Evolutionary conservation across 2,797 vertebrate species (phyloP), one percentile per base, ranked within the genome.

Genomic region (Sternotherus odoratus): DNA sequence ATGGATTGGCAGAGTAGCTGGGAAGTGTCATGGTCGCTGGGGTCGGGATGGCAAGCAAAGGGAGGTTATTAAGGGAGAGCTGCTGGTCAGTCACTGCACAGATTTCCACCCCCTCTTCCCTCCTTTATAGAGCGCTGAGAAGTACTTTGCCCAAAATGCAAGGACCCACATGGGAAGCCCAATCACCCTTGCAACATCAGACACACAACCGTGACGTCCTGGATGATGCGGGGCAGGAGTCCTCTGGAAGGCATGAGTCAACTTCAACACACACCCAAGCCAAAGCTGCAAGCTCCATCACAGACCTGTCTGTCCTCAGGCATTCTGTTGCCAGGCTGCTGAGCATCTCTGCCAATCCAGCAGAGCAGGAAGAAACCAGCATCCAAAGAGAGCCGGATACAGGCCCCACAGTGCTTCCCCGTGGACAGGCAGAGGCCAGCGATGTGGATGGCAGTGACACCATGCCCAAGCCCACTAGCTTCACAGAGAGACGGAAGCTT

Each of bases 281-380:
- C 43, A 53, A 50, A 81, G 54, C 28, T 36, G 26, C 54, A 21
- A 46, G 86, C 72, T 91, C 88, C 33, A 46, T 28, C 8, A 3
- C 13, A 16, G 91, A 79, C 79, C 90, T 98, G 90, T 95, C 95
- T 77, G 96, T 96, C 86, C 91, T 97, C 19, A 83, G 95, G 83
- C 87, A 90, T 78, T 94, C 96, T 80, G 46, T 82, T 28, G 89
- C 88, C 80, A 94, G 90, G 83, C 93, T 60, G 17, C 28, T 86
- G 3, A 95, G 81, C 77, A 85, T 93, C 72, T 85, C 21, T 1
- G 15, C 48, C 19, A 49, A 57, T 33, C 5, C 63, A 33, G 36
- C 15, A 72, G n/a, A 13, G 30, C 24, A 33, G 46, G 83, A 82
- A 26, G 80, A 86, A 56, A 77, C 60, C 54, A 83, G 83, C 50